Evolutionary conservation across 2,113 vertebrate species (phyloP).

Genomic region (Prolemur simus): DNA sequence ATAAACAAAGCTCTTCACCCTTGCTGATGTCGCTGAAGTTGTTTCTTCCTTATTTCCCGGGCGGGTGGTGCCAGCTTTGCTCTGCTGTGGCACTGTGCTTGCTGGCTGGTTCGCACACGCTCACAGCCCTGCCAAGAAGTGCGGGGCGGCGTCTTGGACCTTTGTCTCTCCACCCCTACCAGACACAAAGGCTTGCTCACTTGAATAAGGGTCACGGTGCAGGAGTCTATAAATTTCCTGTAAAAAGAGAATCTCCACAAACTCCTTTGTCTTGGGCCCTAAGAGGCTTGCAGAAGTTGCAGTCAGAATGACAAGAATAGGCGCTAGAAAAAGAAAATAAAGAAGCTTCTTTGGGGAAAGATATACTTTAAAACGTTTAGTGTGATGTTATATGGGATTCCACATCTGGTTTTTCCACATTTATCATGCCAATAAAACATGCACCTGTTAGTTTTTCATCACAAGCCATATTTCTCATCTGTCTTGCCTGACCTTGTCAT

Average conservation of each 20-base stretch:
- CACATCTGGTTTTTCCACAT: constrained; percentile 77
- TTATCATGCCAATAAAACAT: constrained; percentile 75
- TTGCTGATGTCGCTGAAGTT: neutral
- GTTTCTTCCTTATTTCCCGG: neutral
- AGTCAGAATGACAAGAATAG: constrained; percentile 51
- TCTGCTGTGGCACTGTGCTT: neutral
- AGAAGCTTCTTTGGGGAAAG: constrained; percentile 48
- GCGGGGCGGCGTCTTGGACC: neutral
- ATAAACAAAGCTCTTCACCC: neutral
- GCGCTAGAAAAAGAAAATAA: neutral
- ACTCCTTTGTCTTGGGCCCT: constrained; percentile 23
- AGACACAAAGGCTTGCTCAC: neutral
- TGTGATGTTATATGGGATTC: constrained; percentile 66
- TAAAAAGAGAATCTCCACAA: constrained; percentile 34
- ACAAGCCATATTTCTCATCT: constrained; percentile 80
- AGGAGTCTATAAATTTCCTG: constrained; percentile 31
- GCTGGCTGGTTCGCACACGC: neutral
- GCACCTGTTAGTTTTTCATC: constrained; percentile 80
- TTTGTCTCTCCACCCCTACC: neutral
- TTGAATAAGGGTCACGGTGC: neutral
- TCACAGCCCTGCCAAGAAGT: neutral
- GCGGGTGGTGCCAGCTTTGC: neutral
- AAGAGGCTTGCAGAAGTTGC: constrained; percentile 45
- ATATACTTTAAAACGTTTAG: constrained; percentile 69
- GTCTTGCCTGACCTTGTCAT: constrained; percentile 83